Percentiles rank a stretch among this genome's conserved stretches.
Conservation (phyloP, 2,797 vertebrate genomes). For the Picus viridis region DNA sequence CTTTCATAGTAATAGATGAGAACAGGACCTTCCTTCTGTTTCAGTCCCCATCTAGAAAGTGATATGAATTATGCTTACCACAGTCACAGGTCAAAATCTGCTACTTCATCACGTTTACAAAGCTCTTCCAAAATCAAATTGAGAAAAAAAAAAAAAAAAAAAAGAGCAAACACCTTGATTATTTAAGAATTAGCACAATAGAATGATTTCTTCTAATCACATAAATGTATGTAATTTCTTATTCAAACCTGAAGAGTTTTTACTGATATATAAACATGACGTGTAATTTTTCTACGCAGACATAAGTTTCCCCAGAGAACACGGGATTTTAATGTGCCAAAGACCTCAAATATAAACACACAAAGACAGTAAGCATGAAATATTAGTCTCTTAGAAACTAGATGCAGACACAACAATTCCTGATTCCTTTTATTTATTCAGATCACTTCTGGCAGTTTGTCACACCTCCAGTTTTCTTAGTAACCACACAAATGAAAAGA, state of each 20-base stretch:
- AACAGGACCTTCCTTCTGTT: not conserved
- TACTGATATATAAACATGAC: not conserved
- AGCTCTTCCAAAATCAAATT: not conserved
- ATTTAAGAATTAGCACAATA: not conserved
- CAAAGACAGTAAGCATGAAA: not conserved
- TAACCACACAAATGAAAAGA: conserved; percentile 43
- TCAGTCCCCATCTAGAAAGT: not conserved
- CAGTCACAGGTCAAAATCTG: not conserved
- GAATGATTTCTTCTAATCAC: not conserved
- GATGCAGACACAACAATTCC: conserved; percentile 53
- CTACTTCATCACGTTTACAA: not conserved
- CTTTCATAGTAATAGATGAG: not conserved
- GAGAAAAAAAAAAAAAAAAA: not conserved
- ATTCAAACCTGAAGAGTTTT: not conserved
- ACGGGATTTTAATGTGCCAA: not conserved
- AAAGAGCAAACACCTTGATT: not conserved
- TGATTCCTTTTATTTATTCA: conserved; percentile 37
- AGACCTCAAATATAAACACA: conserved; percentile 9
- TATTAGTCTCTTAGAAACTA: conserved; percentile 50
- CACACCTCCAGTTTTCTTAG: conserved; percentile 43
- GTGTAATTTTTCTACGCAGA: not conserved
- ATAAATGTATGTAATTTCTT: not conserved
- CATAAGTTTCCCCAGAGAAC: not conserved
- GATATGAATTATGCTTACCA: not conserved
- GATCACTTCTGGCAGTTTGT: conserved; percentile 16